Evolutionary conservation across 2,113 vertebrate species (phyloP), one percentile per base, ranked within the genome.

Genomic region (Polypterus bichir): DNA sequence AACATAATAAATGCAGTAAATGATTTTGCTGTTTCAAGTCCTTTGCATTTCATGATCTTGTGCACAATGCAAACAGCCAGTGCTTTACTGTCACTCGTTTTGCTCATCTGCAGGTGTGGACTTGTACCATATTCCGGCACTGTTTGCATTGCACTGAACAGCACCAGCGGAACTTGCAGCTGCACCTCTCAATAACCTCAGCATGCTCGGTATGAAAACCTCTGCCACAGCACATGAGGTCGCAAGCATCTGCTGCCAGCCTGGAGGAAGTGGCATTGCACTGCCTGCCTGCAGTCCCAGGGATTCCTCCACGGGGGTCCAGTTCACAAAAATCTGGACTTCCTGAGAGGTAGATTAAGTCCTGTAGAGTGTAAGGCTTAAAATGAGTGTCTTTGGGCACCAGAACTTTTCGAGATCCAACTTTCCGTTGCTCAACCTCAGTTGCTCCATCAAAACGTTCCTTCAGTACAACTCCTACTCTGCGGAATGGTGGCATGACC

Each of bases 91-190:
- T 27, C 27, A 27, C 27, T 27, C 2, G 27, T 27, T 27, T 27
- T 27, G 27, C 27, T 27, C 77, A 76, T 64, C 73, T 66, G 68
- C 75, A 89, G 65, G 77, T 77, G 70, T 86, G 87, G 69, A 84
- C 70, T 47, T 87, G 86, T 65, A 81, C 73, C 0, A 77, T 79
- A 67, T 78, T 85, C 69, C 65, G 74, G 76, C 87, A 85, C 76
- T 86, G 86, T 71, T 81, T 70, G 72, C 86, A 81, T 65, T 76
- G 76, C 59, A 81, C 70, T 0, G 85, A 83, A 72, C 87, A 89
- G 73, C 87, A 87, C 84, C 88, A 85, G 69, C 60, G 76, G 56
- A 86, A 88, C 70, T 78, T 79, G 78, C 84, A 86, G 70, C 83
- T 83, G 73, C 87, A 86, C 6, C 75, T 66, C 78, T 89, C 74